Evolutionary conservation across 2,797 vertebrate species (phyloP).

Genomic region (Propithecus perrieri): DNA sequence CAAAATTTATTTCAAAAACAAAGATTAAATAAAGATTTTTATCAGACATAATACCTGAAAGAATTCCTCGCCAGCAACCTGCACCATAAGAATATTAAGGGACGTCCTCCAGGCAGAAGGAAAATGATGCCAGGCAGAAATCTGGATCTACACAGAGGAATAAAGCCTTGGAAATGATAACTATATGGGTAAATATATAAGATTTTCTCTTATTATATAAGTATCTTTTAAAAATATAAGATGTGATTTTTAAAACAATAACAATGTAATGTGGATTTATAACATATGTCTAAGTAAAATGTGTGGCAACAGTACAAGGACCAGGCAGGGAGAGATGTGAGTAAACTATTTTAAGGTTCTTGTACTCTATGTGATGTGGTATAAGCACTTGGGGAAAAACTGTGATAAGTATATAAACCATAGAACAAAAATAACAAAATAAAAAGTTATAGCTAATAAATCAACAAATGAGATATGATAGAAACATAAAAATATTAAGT

Average conservation of each 20-base stretch:
- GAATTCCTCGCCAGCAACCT: neutral
- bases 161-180: neutral
- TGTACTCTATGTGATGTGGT: neutral
- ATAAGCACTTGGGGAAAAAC: neutral
- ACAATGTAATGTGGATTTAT: neutral
- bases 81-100: neutral
- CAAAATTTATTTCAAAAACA: neutral
- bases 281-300: neutral
- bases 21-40: neutral
- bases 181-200: neutral
- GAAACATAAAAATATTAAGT: neutral
- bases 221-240: neutral
- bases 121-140: neutral
- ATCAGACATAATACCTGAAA: neutral
- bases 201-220: neutral
- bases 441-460: neutral
- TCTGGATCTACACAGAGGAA: neutral
- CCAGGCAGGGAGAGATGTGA: neutral
- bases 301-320: neutral
- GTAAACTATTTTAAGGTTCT: too few relatives aligned
- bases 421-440: neutral
- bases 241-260: neutral
- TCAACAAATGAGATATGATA: too few relatives aligned
- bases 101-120: neutral
- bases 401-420: neutral